These are phyloP conservation scores for Pimpla rufipes DNA, from an alignment of 2,888 invertebrate genomes.

Conservation along the genomic window DNA sequence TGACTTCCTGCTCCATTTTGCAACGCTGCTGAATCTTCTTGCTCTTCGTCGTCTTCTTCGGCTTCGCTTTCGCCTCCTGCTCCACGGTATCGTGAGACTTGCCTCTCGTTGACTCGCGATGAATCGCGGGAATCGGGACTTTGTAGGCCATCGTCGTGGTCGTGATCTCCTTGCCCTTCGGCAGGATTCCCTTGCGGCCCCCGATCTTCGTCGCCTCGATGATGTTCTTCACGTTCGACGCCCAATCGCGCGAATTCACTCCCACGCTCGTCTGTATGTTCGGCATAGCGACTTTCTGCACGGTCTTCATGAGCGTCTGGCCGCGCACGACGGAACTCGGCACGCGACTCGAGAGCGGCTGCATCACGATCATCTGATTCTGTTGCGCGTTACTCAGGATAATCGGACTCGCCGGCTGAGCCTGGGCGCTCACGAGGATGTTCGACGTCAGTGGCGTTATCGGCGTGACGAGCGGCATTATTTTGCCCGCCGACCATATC, in stretches of 20 bases:
- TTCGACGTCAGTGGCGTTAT: slow-evolving; percentile 80
- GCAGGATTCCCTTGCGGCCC: slow-evolving; percentile 82
- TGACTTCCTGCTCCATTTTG: slow-evolving; percentile 50
- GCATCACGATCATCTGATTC: slow-evolving; percentile 84
- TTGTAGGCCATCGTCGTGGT: slow-evolving; percentile 84
- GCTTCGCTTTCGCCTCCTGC: slow-evolving; percentile 63
- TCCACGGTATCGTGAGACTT: slow-evolving; percentile 58
- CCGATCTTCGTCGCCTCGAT: slow-evolving; percentile 83
- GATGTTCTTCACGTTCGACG: slow-evolving; percentile 82
- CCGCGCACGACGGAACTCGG: slow-evolving; percentile 80
- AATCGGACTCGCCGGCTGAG: slow-evolving; percentile 79
- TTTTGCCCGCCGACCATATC: slow-evolving; percentile 82
- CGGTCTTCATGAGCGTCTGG: slow-evolving; percentile 79
- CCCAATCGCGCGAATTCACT: slow-evolving; percentile 82
- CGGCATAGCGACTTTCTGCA: slow-evolving; percentile 81
- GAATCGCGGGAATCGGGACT: slow-evolving; percentile 84
- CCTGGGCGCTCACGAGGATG: slow-evolving; percentile 81
- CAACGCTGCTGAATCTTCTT: slow-evolving; percentile 63
- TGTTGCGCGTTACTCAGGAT: slow-evolving; percentile 82
- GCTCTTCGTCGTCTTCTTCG: slow-evolving; percentile 59
- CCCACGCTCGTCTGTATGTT: slow-evolving; percentile 79
- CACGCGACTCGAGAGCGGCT: slow-evolving; percentile 80
- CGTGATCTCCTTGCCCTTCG: slow-evolving; percentile 83
- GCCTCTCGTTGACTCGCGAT: slow-evolving; percentile 74
- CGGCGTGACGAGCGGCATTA: slow-evolving; percentile 83